phyloP scores from a whole-genome alignment of 92 coral and sea anemone species.

The Zoanthus sociatus region DNA sequence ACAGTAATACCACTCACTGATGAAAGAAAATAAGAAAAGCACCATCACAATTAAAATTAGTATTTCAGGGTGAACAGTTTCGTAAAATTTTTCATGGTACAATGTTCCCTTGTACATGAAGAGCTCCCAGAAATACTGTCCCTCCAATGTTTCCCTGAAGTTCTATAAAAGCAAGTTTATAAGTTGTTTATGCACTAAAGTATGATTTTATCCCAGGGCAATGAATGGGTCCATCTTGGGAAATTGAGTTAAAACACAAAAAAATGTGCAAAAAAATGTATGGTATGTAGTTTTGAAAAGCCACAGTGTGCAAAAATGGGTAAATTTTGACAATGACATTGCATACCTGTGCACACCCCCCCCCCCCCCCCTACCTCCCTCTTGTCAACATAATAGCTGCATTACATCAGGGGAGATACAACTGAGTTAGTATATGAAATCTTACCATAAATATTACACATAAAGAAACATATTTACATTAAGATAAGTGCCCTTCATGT shows the following conservation, averaged over 20 bases:
- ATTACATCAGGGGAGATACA: conserved; percentile 10
- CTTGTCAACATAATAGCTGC: conserved; percentile 20
- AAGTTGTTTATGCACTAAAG: conserved; percentile 9
- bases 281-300: conserved; percentile 16
- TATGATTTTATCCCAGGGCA: conserved; percentile 1
- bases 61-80: conserved; percentile 16
- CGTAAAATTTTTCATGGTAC: conserved; percentile 12
- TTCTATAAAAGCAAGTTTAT: conserved; percentile 8
- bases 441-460: conserved; percentile 14
- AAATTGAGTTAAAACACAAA: conserved; percentile 1
- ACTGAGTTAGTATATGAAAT: conserved; percentile 15
- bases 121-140: conserved; percentile 26
- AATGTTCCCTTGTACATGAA: conserved; percentile 19
- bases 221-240: conserved; percentile 17
- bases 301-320: conserved; percentile 2
- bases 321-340: conserved; percentile 15
- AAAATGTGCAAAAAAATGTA: conserved; percentile 1
- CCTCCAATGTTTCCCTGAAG: conserved; percentile 13
- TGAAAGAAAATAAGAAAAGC: conserved; percentile 13
- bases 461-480: conserved; percentile 19
- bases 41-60: conserved; percentile 8
- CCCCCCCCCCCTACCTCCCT: neutral
- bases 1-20: conserved; percentile 17
- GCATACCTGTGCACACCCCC: conserved; percentile 19
- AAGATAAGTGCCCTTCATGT: conserved; percentile 48